phyloP scores from a whole-genome alignment of 2,888 invertebrate genomes.

The Drosophila prostipennis region DNA sequence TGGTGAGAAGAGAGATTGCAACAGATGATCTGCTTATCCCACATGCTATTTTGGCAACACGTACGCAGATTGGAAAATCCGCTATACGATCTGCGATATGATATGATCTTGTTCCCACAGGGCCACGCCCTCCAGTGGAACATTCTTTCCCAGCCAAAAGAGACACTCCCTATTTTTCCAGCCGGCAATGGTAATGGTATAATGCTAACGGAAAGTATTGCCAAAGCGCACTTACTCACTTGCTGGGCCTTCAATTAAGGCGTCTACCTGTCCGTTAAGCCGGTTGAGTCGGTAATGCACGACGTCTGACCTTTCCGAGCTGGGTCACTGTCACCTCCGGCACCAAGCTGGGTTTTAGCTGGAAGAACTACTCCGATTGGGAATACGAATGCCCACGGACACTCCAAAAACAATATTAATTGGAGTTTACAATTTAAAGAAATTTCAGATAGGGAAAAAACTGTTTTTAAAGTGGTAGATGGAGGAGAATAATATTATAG shows the following conservation, averaged over 20 bases:
- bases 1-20: conserved; percentile 37
- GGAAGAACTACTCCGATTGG: conserved; percentile 2
- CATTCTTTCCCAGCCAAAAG: conserved; percentile 55
- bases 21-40: conserved; percentile 51
- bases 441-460: not conserved
- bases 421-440: not conserved
- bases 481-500: no score
- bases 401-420: conserved; percentile 17
- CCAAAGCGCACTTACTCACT: conserved; percentile 75
- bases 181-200: not conserved
- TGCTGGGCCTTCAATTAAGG: conserved; percentile 62
- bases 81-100: not conserved
- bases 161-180: conserved; percentile 55
- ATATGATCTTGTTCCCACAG: conserved; percentile 55
- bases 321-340: conserved; percentile 62
- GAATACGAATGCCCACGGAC: not conserved
- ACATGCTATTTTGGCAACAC: conserved; percentile 53
- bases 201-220: conserved; percentile 63
- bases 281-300: conserved; percentile 59
- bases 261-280: conserved; percentile 69
- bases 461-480: no score
- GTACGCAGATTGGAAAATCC: conserved; percentile 34
- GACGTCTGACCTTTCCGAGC: conserved; percentile 66
- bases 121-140: conserved; percentile 29
- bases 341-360: conserved; percentile 16